Percentiles rank a stretch among this genome's conserved stretches.
Evolutionary conservation across 2,113 vertebrate genomes (phyloP).

Genomic region (Ahaetulla prasina): DNA sequence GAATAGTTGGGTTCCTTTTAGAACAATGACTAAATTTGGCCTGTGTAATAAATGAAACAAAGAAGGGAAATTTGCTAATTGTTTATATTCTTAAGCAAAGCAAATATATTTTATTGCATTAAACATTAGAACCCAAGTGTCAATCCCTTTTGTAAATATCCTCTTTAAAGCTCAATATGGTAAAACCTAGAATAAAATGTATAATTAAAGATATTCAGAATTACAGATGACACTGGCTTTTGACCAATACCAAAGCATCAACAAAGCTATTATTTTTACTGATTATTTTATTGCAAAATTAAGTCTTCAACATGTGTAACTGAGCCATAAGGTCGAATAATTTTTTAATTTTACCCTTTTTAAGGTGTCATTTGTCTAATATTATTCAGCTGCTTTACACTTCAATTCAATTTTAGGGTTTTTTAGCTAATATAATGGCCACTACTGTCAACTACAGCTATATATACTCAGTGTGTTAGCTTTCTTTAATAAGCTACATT

Average conservation of each 20-base stretch:
- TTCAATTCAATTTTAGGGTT: not conserved
- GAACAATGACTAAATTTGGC: not conserved
- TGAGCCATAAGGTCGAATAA: conserved; percentile 13
- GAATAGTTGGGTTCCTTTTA: conserved; percentile 27
- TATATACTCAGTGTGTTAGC: not conserved
- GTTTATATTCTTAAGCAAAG: not conserved
- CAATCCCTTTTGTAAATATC: not conserved
- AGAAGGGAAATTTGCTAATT: conserved; percentile 16
- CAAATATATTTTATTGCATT: conserved; percentile 12
- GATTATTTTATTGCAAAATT: conserved; percentile 14
- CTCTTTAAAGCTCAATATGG: conserved; percentile 25
- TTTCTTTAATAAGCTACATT: not conserved
- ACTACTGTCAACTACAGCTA: not conserved
- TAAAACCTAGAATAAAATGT: not conserved
- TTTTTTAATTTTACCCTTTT: conserved; percentile 24
- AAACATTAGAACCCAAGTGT: conserved; percentile 1
- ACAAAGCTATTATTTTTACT: conserved; percentile 24
- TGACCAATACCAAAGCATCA: conserved; percentile 54
- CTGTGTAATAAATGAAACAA: not conserved
- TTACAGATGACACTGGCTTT: conserved; percentile 45
- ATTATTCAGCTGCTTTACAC: conserved; percentile 52
- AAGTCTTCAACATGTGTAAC: conserved; percentile 6
- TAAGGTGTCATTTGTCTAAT: conserved; percentile 14
- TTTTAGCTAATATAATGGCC: not conserved
- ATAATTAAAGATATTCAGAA: not conserved